Evolutionary conservation across 2,888 invertebrate genomes (phyloP).

Genomic region (Caenorhabditis sinica): DNA sequence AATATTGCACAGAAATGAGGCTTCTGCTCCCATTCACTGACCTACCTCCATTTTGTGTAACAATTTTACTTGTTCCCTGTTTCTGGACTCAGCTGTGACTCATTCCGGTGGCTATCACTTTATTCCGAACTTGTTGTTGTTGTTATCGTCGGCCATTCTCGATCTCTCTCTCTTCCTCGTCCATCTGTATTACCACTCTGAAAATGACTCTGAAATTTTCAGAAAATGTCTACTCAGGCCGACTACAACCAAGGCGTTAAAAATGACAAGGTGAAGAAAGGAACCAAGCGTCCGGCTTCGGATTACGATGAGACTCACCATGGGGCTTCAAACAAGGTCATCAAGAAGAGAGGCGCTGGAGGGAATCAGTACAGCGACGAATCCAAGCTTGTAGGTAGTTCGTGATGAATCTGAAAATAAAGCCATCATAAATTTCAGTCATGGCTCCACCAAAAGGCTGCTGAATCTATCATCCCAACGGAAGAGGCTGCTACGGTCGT

Average conservation of each 20-base stretch:
- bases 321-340: neutral
- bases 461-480: neutral
- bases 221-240: neutral
- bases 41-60: neutral
- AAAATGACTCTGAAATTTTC: neutral
- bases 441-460: slow-evolving; percentile 6
- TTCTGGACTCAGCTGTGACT: neutral
- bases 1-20: neutral
- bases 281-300: neutral
- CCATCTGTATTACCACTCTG: neutral
- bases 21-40: neutral
- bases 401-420: neutral
- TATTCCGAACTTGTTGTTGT: neutral
- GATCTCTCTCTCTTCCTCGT: neutral
- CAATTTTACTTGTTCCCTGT: neutral
- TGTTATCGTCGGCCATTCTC: too few relatives aligned
- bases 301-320: neutral
- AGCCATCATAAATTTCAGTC: neutral
- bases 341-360: neutral
- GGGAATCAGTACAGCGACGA: neutral
- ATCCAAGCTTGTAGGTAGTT: neutral
- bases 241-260: neutral
- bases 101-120: neutral
- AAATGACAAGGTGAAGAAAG: neutral
- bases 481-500: neutral